phyloP scores from a whole-genome alignment of 2,113 vertebrate species.

The Charina bottae region DNA sequence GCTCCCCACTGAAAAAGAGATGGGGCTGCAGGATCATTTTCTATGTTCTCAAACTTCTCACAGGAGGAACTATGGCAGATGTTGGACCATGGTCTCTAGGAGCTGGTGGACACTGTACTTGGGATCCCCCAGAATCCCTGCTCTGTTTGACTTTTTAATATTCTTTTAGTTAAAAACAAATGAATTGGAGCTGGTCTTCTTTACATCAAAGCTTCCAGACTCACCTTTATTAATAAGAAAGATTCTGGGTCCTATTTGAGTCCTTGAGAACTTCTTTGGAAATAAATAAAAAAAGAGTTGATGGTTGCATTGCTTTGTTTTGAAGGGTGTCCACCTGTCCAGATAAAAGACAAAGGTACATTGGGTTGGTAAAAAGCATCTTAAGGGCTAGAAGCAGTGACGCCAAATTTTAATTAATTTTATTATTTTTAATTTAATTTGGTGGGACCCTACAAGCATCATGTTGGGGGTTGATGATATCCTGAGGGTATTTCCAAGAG shows the following conservation, averaged over 20 bases:
- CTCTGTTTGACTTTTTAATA: background rate
- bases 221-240: background rate
- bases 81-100: background rate
- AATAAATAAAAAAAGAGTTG: background rate
- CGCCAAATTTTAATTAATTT: background rate
- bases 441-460: background rate
- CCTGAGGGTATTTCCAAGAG: slow-evolving; percentile 49
- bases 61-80: too few species aligned
- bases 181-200: background rate
- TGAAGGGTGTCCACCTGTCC: background rate
- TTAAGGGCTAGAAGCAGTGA: background rate
- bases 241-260: background rate
- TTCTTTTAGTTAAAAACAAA: background rate
- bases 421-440: background rate
- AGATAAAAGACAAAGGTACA: background rate
- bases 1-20: background rate
- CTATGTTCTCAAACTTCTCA: too few species aligned
- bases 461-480: background rate
- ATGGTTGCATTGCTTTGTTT: background rate
- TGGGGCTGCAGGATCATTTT: background rate
- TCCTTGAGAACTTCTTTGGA: background rate
- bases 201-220: background rate
- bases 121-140: background rate
- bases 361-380: background rate
- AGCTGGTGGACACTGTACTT: background rate